Conservation (phyloP, 1,140 invertebrate species). For the Drosophila nebulosa region DNA sequence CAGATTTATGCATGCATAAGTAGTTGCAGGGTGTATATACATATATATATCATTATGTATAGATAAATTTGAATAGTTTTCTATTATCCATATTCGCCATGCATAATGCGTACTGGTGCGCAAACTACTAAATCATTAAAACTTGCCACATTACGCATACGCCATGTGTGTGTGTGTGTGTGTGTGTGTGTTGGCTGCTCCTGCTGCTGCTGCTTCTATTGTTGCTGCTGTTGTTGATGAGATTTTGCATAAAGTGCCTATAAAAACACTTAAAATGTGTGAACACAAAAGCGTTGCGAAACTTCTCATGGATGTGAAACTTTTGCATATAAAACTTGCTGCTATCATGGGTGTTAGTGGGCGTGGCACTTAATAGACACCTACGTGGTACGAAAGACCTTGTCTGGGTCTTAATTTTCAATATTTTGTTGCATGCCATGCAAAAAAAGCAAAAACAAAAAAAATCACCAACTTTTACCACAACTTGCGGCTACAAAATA, state of each 20-base stretch:
- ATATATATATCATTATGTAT: background rate
- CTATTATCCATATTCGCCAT: background rate
- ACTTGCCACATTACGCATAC: conserved; percentile 53
- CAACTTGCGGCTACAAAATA: conserved; percentile 50
- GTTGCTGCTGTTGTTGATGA: background rate
- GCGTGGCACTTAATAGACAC: conserved; percentile 10
- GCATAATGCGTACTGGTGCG: background rate
- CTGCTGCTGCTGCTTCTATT: background rate
- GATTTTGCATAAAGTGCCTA: conserved; percentile 41
- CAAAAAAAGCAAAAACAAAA: background rate
- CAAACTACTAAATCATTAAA: conserved; percentile 40
- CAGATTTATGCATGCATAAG: background rate
- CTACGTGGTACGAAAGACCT: background rate
- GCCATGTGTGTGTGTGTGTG: conserved; percentile 6
- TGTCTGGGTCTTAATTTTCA: conserved; percentile 43
- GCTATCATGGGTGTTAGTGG: background rate
- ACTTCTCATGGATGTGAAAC: conserved; percentile 21
- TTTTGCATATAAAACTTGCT: conserved; percentile 39
- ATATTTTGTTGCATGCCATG: conserved; percentile 46
- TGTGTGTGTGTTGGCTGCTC: background rate
- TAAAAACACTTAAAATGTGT: conserved; percentile 49
- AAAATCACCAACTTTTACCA: conserved; percentile 32
- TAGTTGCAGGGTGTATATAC: background rate
- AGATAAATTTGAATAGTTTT: background rate
- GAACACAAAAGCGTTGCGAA: conserved; percentile 4